These are phyloP conservation scores for Zosterops borbonicus DNA, from an alignment of 2,113 vertebrate species.

Conservation along the genomic window DNA sequence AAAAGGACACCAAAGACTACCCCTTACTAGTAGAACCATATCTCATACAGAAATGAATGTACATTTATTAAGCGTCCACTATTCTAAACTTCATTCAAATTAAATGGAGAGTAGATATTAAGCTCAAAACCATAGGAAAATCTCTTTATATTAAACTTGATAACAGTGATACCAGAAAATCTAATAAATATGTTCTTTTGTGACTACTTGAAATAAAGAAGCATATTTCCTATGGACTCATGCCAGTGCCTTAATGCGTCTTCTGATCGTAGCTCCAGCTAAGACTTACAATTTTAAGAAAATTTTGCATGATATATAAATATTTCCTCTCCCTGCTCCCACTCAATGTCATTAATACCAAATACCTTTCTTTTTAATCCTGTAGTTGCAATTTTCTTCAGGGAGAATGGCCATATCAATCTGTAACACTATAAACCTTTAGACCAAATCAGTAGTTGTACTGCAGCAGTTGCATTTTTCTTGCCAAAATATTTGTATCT, in stretches of 20 bases:
- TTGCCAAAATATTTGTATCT: neutral
- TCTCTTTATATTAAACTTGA: neutral
- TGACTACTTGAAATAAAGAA: neutral
- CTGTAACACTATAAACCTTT: neutral
- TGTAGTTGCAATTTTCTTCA: neutral
- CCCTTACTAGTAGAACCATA: neutral
- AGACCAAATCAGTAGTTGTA: neutral
- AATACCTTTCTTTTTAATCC: neutral
- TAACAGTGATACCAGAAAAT: neutral
- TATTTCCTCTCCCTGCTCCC: neutral
- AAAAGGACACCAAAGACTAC: neutral
- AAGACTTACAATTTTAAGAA: neutral
- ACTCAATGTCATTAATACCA: neutral
- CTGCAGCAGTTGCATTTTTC: neutral
- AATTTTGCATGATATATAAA: neutral
- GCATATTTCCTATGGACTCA: neutral
- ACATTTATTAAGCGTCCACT: neutral
- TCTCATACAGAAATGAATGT: neutral
- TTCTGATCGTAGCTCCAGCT: neutral
- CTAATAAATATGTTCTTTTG: neutral
- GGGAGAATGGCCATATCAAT: neutral
- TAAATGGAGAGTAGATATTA: neutral
- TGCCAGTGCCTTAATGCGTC: neutral
- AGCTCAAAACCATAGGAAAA: neutral
- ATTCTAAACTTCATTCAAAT: neutral